Conservation (phyloP, 1,140 invertebrate species). For the Medauroidea extradentata region DNA sequence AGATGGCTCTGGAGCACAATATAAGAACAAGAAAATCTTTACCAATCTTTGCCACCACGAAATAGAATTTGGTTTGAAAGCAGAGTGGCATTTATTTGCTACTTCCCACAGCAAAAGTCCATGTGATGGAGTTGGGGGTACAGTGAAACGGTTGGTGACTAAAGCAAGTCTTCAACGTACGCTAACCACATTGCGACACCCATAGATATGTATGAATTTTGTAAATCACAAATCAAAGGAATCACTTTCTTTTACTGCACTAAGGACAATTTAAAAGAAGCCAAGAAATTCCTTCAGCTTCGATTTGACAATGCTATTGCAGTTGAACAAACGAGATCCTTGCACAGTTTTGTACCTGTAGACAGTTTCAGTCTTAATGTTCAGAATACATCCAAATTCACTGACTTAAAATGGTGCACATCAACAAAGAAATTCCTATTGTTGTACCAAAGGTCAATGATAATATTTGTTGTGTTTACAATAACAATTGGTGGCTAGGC, state of each 20-base stretch:
- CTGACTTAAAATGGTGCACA: too few species aligned
- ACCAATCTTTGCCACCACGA: slow-evolving; percentile 29
- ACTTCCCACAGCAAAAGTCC: slow-evolving; percentile 35
- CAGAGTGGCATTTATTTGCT: slow-evolving; percentile 35
- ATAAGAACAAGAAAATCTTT: slow-evolving; percentile 37
- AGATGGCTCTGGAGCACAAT: slow-evolving; percentile 34
- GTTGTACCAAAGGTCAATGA: too few species aligned
- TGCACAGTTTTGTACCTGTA: too few species aligned
- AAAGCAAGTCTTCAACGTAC: slow-evolving; percentile 21
- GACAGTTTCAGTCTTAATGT: too few species aligned
- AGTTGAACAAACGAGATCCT: too few species aligned
- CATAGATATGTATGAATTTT: not conserved
- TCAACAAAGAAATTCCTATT: too few species aligned
- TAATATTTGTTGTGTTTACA: too few species aligned
- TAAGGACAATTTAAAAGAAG: too few species aligned
- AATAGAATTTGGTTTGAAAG: slow-evolving; percentile 25
- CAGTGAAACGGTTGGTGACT: slow-evolving; percentile 24
- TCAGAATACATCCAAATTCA: too few species aligned
- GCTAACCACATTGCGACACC: not conserved
- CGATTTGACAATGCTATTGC: too few species aligned
- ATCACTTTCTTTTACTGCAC: not conserved
- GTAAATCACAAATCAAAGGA: not conserved
- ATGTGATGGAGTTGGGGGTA: slow-evolving; percentile 32
- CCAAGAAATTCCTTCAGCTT: too few species aligned
- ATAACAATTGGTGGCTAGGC: too few species aligned